Conservation (phyloP, 2,888 invertebrate genomes). For the Pseudococcus longispinus region DNA sequence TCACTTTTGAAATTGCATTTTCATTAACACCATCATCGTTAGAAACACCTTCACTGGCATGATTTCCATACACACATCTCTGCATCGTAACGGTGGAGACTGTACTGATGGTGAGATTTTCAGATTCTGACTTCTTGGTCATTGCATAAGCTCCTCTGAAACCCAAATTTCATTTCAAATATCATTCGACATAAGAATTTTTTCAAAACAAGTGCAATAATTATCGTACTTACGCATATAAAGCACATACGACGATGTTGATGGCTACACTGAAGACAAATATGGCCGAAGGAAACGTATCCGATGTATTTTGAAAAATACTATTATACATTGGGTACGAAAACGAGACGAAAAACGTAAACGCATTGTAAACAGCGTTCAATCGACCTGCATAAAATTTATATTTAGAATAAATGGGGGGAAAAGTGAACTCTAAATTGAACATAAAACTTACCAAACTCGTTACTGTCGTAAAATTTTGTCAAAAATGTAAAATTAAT, state of each 20-base stretch:
- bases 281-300: not conserved
- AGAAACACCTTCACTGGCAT: not conserved
- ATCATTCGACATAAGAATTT: not conserved
- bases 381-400: not conserved
- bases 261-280: not conserved
- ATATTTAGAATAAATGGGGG: not conserved
- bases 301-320: conserved; percentile 2
- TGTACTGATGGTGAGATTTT: not conserved
- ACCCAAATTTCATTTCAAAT: not conserved
- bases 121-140: not conserved
- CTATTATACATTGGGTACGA: not conserved
- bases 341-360: not conserved
- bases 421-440: not conserved
- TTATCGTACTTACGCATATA: not conserved
- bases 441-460: conserved; percentile 47
- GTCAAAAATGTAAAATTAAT: conserved; percentile 55
- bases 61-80: not conserved
- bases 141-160: not conserved
- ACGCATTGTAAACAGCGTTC: conserved; percentile 1
- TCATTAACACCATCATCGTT: not conserved
- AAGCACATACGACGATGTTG: not conserved
- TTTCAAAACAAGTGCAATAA: not conserved
- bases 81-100: not conserved
- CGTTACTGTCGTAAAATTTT: conserved; percentile 49
- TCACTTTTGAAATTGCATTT: not conserved